phyloP scores from a whole-genome alignment of 2,113 vertebrate species.

The Patagioenas fasciata region DNA sequence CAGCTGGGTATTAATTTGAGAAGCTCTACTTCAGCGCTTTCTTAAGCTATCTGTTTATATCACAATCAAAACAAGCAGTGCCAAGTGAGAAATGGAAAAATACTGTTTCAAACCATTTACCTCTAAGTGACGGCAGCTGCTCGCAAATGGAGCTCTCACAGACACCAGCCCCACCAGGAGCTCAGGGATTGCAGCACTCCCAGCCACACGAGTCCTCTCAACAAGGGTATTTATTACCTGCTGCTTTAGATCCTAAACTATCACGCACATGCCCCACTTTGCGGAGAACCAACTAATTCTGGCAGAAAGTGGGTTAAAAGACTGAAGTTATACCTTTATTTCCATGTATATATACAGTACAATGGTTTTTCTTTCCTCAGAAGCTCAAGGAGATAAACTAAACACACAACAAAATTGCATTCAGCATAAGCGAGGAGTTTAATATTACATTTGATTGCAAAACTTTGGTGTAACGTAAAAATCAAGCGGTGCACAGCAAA shows the following conservation, averaged over 20 bases:
- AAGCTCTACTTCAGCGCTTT: neutral
- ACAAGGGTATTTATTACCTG: neutral
- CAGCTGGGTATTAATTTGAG: neutral
- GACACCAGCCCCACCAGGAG: neutral
- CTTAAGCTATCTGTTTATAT: neutral
- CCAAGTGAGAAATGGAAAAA: neutral
- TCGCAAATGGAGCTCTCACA: neutral
- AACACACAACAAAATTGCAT: neutral
- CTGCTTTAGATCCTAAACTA: neutral
- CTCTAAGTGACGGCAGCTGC: neutral
- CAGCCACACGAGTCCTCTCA: neutral
- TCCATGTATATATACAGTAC: neutral
- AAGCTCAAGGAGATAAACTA: neutral
- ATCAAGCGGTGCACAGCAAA: fast-evolving
- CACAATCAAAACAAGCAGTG: neutral
- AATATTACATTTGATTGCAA: fast-evolving
- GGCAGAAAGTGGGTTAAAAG: neutral
- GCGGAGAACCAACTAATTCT: neutral
- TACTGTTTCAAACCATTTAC: neutral
- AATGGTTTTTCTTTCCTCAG: neutral
- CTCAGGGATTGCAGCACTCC: neutral
- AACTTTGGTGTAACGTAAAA: neutral
- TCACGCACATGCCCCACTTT: neutral
- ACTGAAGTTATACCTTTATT: neutral
- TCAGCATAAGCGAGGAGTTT: neutral